Conservation (phyloP, 2,113 vertebrate species). For the Talpa occidentalis region DNA sequence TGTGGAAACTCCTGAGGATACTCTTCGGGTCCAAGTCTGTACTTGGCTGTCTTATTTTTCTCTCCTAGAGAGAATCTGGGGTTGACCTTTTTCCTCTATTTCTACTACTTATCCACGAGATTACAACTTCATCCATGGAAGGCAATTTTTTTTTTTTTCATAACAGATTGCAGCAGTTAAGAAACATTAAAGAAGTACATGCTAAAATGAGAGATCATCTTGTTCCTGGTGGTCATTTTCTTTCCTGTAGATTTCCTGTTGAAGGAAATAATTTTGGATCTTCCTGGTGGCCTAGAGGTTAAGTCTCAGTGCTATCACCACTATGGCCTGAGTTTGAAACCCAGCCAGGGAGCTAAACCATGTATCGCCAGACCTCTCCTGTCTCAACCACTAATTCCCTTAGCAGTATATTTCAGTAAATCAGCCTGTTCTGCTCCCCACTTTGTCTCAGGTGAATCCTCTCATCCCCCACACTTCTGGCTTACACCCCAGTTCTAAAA, state of each 20-base stretch:
- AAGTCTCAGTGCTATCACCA: too few relatives aligned
- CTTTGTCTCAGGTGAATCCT: too few relatives aligned
- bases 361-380: too few relatives aligned
- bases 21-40: background rate
- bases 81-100: background rate
- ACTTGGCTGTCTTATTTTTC: background rate
- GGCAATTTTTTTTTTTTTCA: background rate
- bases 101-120: background rate
- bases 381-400: too few relatives aligned
- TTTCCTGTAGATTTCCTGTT: background rate
- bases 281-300: too few relatives aligned
- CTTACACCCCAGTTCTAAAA: too few relatives aligned
- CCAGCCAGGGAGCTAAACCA: too few relatives aligned
- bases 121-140: background rate
- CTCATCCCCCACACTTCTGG: too few relatives aligned
- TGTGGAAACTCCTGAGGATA: background rate
- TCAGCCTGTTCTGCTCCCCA: too few relatives aligned
- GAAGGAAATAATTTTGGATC: background rate
- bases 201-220: background rate
- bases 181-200: background rate
- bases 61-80: background rate
- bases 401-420: too few relatives aligned
- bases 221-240: background rate
- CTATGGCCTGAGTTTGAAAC: too few relatives aligned
- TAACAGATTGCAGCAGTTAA: background rate